A percentile compares a stretch with the other conserved stretches of the same genome.
Conservation (phyloP, 1,140 invertebrate species). For the Scaptomyza montana region DNA sequence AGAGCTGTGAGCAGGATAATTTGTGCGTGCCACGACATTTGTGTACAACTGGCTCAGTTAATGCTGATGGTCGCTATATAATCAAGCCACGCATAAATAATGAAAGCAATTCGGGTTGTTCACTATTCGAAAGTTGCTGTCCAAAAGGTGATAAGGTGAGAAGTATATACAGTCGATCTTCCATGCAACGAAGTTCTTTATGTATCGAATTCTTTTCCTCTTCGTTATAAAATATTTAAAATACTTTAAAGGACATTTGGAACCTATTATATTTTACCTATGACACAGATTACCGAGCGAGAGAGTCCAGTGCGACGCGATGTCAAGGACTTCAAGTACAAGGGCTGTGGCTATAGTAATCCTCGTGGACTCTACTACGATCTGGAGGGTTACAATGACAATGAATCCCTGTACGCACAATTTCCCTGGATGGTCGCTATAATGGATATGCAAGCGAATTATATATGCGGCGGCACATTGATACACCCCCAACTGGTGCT, state of each 20-base stretch:
- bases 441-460: conserved; percentile 86
- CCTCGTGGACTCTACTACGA: conserved; percentile 88
- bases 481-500: conserved; percentile 87
- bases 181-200: no score
- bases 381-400: conserved; percentile 87
- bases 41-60: conserved; percentile 49
- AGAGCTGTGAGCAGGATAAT: conserved; percentile 37
- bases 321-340: conserved; percentile 41
- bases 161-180: no score
- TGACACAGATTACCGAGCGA: conserved; percentile 30
- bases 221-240: no score
- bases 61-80: conserved; percentile 55
- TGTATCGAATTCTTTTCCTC: no score
- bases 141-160: conserved; percentile 49
- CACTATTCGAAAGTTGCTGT: conserved; percentile 54
- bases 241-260: no score
- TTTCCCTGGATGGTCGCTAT: conserved; percentile 94
- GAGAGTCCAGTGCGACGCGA: conserved; percentile 7
- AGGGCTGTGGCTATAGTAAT: conserved; percentile 89
- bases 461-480: conserved; percentile 88
- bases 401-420: conserved; percentile 85
- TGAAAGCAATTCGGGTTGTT: conserved; percentile 52
- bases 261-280: no score
- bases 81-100: conserved; percentile 51
- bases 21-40: conserved; percentile 64